These are phyloP conservation scores for Malacoctenus gilli DNA, from an alignment of 2,797 vertebrate genomes.

Conservation along the genomic window DNA sequence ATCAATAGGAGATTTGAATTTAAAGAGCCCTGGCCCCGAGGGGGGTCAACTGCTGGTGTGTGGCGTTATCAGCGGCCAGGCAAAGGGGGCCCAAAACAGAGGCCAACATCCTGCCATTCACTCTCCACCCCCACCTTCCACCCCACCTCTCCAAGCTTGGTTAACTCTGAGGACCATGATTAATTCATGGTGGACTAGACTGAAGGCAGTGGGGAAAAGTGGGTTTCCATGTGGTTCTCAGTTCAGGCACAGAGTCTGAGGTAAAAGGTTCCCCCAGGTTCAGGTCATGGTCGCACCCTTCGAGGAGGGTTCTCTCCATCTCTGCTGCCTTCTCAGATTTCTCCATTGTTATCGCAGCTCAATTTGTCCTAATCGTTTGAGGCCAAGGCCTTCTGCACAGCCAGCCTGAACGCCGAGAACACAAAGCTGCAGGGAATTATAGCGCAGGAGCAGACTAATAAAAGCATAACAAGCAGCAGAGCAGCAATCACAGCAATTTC, in stretches of 20 bases:
- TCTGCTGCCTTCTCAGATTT: slow-evolving; percentile 44
- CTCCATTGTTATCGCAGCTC: slow-evolving; percentile 51
- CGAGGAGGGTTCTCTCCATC: too few relatives aligned
- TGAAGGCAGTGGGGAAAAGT: slow-evolving; percentile 71
- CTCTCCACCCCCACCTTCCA: slow-evolving; percentile 52
- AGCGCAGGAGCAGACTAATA: slow-evolving; percentile 54
- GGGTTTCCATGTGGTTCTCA: slow-evolving; percentile 64
- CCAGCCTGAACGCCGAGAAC: slow-evolving; percentile 30
- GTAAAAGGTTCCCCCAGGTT: slow-evolving; percentile 76
- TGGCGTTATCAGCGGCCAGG: slow-evolving; percentile 59
- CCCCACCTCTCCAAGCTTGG: slow-evolving; percentile 75
- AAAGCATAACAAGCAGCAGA: slow-evolving; percentile 66
- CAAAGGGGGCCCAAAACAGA: slow-evolving; percentile 68
- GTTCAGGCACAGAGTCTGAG: slow-evolving; percentile 69
- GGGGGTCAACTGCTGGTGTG: slow-evolving; percentile 66
- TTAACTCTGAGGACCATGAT: slow-evolving; percentile 85
- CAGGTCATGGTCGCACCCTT: too few relatives aligned
- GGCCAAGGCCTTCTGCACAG: slow-evolving; percentile 38
- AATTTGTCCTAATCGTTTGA: slow-evolving; percentile 42
- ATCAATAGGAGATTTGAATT: slow-evolving; percentile 86
- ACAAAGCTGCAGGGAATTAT: slow-evolving; percentile 56
- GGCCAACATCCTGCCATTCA: slow-evolving; percentile 71
- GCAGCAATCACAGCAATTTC: slow-evolving; percentile 62
- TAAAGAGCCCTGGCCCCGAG: slow-evolving; percentile 78
- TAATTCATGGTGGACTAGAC: slow-evolving; percentile 87